phyloP scores from a whole-genome alignment of 2,888 invertebrate species.

The Macrophya alboannulata region DNA sequence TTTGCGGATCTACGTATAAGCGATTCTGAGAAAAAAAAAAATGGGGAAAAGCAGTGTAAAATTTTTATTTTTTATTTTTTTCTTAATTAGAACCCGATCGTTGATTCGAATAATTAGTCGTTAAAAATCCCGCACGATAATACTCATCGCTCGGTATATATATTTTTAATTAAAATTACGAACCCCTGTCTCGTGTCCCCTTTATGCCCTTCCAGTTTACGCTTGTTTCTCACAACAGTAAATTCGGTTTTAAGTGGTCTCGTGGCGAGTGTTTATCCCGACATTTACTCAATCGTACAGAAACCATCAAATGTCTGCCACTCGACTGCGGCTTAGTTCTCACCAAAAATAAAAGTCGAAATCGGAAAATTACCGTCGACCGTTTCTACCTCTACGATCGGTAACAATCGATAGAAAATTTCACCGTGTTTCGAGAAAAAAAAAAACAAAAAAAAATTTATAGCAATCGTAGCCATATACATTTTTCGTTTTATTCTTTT shows the following conservation, averaged over 20 bases:
- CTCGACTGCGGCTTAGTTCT: not conserved
- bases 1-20: no score
- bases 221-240: not conserved
- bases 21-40: not conserved
- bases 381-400: not conserved
- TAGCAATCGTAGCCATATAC: not conserved
- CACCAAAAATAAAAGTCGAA: not conserved
- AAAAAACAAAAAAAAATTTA: no score
- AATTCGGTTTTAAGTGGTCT: slow-evolving; percentile 14
- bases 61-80: no score
- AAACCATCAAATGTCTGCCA: not conserved
- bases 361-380: not conserved
- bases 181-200: not conserved
- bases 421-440: no score
- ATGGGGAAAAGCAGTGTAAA: not conserved
- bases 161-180: slow-evolving; percentile 1
- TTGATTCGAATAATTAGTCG: not conserved
- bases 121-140: not conserved
- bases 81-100: not conserved
- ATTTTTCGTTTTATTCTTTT: not conserved
- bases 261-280: slow-evolving; percentile 21
- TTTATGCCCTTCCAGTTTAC: not conserved
- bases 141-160: not conserved
- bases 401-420: not conserved
- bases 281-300: not conserved